Percentiles rank a stretch among this genome's conserved stretches.
These are phyloP conservation scores for Habrosyne pyritoides DNA, from an alignment of 2,888 invertebrate species.

Conservation along the genomic window DNA sequence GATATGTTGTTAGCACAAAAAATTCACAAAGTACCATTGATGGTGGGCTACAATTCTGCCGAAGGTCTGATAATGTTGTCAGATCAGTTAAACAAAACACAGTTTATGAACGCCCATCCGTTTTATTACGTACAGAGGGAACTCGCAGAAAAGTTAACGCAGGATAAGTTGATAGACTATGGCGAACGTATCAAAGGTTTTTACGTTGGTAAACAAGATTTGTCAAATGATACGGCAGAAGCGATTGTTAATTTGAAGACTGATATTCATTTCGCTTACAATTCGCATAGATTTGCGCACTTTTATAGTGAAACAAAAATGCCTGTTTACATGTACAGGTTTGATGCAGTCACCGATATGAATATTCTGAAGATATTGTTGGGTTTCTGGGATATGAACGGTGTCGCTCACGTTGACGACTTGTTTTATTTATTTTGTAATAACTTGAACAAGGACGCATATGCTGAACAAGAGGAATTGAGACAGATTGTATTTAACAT, in stretches of 20 bases:
- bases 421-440: slow-evolving; percentile 59
- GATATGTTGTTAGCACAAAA: slow-evolving; percentile 36
- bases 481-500: slow-evolving; percentile 48
- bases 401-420: slow-evolving; percentile 65
- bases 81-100: slow-evolving; percentile 29
- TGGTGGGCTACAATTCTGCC: slow-evolving; percentile 44
- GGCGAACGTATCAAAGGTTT: slow-evolving; percentile 35
- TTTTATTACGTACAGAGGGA: slow-evolving; percentile 40
- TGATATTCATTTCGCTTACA: slow-evolving; percentile 34
- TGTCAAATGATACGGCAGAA: slow-evolving; percentile 26
- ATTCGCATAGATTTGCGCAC: slow-evolving; percentile 31
- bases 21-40: slow-evolving; percentile 38
- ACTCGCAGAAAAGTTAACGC: slow-evolving; percentile 25
- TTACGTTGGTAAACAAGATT: slow-evolving; percentile 34
- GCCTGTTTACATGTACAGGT: slow-evolving; percentile 35
- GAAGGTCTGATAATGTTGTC: slow-evolving; percentile 40
- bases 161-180: slow-evolving; percentile 24
- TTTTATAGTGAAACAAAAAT: slow-evolving; percentile 21
- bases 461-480: slow-evolving; percentile 35
- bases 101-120: slow-evolving; percentile 36
- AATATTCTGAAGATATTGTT: slow-evolving; percentile 32
- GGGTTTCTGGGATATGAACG: slow-evolving; percentile 30
- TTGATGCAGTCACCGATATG: slow-evolving; percentile 36
- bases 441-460: slow-evolving; percentile 42
- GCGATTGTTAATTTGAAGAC: slow-evolving; percentile 26